Conservation (phyloP, 2,797 vertebrate genomes). For the Meda fulgida region DNA sequence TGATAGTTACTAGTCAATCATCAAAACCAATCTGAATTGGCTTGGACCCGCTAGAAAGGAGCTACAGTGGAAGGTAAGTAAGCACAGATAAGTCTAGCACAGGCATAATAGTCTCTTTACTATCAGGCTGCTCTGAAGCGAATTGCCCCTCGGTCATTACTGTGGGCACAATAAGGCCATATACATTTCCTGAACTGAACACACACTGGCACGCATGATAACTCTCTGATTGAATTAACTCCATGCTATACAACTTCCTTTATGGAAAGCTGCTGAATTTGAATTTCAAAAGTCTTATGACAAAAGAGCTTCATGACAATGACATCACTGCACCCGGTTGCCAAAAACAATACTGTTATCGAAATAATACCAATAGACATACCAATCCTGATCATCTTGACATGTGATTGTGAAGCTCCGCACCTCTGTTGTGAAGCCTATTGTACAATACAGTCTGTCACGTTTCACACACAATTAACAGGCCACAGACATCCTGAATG, state of each 20-base stretch:
- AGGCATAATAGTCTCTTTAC: not conserved
- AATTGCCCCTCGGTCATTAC: not conserved
- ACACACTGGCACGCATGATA: slow-evolving; percentile 28
- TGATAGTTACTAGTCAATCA: not conserved
- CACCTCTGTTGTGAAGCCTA: not conserved
- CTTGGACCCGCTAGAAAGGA: not conserved
- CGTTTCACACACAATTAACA: slow-evolving; percentile 42
- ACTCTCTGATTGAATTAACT: slow-evolving; percentile 26
- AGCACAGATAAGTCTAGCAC: not conserved
- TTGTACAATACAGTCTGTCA: slow-evolving; percentile 3
- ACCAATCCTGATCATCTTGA: slow-evolving; percentile 11
- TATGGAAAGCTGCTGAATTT: slow-evolving; percentile 16
- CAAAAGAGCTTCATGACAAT: not conserved
- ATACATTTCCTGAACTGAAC: slow-evolving; percentile 36
- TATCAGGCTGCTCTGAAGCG: not conserved
- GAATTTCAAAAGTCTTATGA: not conserved
- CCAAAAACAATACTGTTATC: not conserved
- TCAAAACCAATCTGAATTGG: not conserved
- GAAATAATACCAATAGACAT: slow-evolving; percentile 19
- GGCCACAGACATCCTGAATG: slow-evolving; percentile 52
- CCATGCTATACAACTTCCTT: slow-evolving; percentile 9
- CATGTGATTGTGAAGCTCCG: not conserved
- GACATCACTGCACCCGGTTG: not conserved
- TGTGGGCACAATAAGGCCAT: slow-evolving; percentile 28
- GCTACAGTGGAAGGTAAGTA: not conserved